A percentile compares a stretch with the other conserved stretches of the same genome.
These are phyloP conservation scores for Theristicus caerulescens DNA, from an alignment of 2,113 vertebrate genomes.

Conservation along the genomic window DNA sequence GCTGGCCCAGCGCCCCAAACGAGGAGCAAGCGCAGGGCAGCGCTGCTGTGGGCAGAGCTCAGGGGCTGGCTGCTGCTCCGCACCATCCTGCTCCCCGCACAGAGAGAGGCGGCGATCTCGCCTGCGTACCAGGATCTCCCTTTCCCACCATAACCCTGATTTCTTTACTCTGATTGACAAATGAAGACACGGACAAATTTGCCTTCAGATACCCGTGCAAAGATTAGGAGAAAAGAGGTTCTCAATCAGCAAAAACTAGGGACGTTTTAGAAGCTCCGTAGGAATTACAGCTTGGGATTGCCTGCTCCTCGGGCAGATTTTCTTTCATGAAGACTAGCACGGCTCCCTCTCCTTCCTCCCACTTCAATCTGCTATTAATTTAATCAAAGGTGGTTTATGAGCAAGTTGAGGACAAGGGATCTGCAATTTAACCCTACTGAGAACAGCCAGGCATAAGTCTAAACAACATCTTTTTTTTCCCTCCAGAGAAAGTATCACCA, in stretches of 20 bases:
- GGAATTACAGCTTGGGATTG: neutral
- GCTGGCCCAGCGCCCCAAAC: rapidly evolving
- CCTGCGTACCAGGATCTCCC: neutral
- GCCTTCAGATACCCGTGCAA: neutral
- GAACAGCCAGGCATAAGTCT: neutral
- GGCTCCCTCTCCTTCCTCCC: neutral
- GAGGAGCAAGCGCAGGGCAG: neutral
- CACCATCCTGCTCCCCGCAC: neutral
- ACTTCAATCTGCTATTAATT: neutral
- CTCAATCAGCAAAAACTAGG: neutral
- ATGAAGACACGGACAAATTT: neutral
- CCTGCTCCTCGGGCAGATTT: neutral
- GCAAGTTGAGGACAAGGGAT: neutral
- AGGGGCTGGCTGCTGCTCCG: neutral
- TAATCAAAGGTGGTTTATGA: neutral
- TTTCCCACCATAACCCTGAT: neutral
- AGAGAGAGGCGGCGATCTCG: no score
- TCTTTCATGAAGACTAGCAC: neutral
- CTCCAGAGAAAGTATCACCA: neutral
- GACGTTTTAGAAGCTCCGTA: neutral
- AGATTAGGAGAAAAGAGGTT: neutral
- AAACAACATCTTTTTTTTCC: neutral
- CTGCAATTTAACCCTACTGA: neutral
- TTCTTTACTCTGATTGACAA: neutral
- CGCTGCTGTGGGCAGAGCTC: neutral